Conservation (phyloP, 2,797 vertebrate genomes). For the Dryobates pubescens region DNA sequence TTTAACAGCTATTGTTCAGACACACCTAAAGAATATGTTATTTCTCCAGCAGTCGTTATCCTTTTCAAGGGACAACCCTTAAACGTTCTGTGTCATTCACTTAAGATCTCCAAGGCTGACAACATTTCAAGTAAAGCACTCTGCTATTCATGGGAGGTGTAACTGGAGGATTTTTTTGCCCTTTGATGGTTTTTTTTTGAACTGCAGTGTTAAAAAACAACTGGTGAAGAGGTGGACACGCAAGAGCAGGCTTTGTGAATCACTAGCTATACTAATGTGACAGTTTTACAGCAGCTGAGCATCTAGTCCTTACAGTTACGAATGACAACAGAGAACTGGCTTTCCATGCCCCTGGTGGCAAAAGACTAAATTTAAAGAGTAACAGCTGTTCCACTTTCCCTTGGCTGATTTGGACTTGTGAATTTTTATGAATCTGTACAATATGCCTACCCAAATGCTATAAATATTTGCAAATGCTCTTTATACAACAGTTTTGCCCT, state of each 20-base stretch:
- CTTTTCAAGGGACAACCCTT: slow-evolving; percentile 33
- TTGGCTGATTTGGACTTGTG: neutral
- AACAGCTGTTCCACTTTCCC: neutral
- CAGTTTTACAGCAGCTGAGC: neutral
- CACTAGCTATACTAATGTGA: neutral
- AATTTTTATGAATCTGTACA: slow-evolving; percentile 14
- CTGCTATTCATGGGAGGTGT: neutral
- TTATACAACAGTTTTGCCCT: neutral
- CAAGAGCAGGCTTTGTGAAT: neutral
- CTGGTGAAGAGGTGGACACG: neutral
- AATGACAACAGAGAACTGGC: neutral
- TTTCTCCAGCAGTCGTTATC: neutral
- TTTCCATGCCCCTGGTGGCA: neutral
- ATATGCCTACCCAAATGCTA: neutral
- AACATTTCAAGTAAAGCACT: neutral
- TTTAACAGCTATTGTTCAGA: slow-evolving; percentile 18
- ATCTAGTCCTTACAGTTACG: neutral
- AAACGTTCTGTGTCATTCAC: neutral
- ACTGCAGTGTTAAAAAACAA: neutral
- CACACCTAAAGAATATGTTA: neutral
- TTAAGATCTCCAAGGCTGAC: neutral
- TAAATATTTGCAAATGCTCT: neutral
- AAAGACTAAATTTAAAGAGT: neutral
- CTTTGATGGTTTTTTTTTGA: neutral
- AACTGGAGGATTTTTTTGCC: neutral